Evolutionary conservation across 1,140 invertebrate genomes (phyloP).

Genomic region (Trialeurodes vaporariorum): DNA sequence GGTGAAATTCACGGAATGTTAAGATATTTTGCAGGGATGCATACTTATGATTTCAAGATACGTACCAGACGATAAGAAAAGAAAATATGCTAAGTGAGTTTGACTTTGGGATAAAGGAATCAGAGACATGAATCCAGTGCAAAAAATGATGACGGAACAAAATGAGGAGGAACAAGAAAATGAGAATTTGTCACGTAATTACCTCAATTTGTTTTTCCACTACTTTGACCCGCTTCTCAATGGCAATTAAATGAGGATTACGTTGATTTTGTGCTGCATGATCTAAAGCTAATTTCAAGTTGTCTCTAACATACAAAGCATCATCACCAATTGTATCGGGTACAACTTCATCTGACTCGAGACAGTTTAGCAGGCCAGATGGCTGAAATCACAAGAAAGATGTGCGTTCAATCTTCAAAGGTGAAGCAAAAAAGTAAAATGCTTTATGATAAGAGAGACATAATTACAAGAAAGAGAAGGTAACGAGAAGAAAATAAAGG

Average conservation of each 20-base stretch:
- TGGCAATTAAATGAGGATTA: slow-evolving; percentile 52
- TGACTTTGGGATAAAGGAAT: not conserved
- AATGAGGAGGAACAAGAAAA: too few relatives aligned
- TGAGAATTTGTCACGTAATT: too few relatives aligned
- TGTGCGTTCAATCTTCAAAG: not conserved
- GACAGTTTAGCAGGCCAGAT: slow-evolving; percentile 74
- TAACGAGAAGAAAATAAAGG: too few relatives aligned
- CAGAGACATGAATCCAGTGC: slow-evolving; percentile 2
- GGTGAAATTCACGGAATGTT: too few relatives aligned
- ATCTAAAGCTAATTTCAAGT: slow-evolving; percentile 87
- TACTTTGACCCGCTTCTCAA: slow-evolving; percentile 58
- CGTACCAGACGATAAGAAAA: too few relatives aligned
- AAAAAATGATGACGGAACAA: slow-evolving; percentile 4
- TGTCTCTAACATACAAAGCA: slow-evolving; percentile 75
- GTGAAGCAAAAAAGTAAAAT: not conserved
- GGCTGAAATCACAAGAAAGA: slow-evolving; percentile 42
- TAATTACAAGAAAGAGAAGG: too few relatives aligned
- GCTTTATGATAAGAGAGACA: too few relatives aligned
- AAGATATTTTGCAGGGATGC: too few relatives aligned
- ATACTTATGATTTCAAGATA: too few relatives aligned
- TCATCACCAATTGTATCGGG: slow-evolving; percentile 65
- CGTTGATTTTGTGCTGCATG: slow-evolving; percentile 50
- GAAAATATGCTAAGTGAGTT: slow-evolving; percentile 20
- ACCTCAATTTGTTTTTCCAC: slow-evolving; percentile 66
- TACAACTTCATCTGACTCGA: slow-evolving; percentile 78